A percentile compares a stretch with the other conserved stretches of the same genome.
Conservation (phyloP, 1,140 invertebrate genomes). For the Contarinia nasturtii region DNA sequence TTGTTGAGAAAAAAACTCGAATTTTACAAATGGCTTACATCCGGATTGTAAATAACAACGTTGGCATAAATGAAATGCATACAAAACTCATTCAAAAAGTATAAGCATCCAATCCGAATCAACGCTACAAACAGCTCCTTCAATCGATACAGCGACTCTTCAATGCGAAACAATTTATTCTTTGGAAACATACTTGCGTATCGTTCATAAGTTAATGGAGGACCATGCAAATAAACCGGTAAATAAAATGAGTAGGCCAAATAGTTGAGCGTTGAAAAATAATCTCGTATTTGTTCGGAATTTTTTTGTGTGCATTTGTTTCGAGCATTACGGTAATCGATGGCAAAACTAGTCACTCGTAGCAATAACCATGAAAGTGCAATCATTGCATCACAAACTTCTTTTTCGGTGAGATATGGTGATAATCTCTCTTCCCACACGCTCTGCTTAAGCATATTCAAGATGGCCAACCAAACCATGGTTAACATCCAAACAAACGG, state of each 20-base stretch:
- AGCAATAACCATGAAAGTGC: conserved; percentile 33
- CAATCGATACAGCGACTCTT: conserved; percentile 19
- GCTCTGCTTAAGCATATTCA: conserved; percentile 19
- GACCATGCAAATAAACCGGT: conserved; percentile 57
- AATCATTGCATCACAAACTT: conserved; percentile 23
- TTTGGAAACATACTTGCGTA: conserved; percentile 31
- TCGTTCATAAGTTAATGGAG: conserved; percentile 46
- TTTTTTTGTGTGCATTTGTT: conserved; percentile 10
- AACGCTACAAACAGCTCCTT: conserved; percentile 9
- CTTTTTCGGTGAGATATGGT: conserved; percentile 9
- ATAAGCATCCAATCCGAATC: not conserved
- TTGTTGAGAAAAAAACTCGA: too few relatives aligned
- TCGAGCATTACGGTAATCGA: conserved; percentile 23
- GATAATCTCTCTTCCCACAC: conserved; percentile 11
- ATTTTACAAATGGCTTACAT: too few relatives aligned
- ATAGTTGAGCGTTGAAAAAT: conserved; percentile 18
- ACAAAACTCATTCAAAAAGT: not conserved
- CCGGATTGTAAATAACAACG: not conserved
- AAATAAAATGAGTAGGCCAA: conserved; percentile 63
- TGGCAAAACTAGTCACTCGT: conserved; percentile 30
- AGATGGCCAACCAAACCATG: conserved; percentile 17
- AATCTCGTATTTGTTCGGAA: conserved; percentile 12
- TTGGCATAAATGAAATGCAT: conserved; percentile 3
- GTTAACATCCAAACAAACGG: conserved; percentile 19
- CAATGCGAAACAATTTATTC: conserved; percentile 16